A percentile compares a stretch with the other conserved stretches of the same genome.
Evolutionary conservation across 2,888 invertebrate genomes (phyloP).

Genomic region (Drosophila recens): DNA sequence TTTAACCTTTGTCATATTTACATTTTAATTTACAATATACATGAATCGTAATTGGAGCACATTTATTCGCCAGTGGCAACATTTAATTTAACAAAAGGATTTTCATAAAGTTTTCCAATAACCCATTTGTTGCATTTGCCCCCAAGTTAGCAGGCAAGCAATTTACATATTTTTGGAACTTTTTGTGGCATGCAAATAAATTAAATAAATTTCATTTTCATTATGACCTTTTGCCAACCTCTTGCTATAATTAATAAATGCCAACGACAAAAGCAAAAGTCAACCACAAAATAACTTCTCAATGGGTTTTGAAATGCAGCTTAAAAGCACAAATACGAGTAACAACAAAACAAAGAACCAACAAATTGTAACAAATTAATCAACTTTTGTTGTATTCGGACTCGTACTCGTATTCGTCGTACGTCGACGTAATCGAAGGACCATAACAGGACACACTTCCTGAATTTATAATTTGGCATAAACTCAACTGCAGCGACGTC

Average conservation of each 20-base stretch:
- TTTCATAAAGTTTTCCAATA: conserved; percentile 27
- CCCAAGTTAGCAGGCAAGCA: conserved; percentile 17
- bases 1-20: conserved; percentile 9
- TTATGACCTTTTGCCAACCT: conserved; percentile 43
- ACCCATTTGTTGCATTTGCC: conserved; percentile 28
- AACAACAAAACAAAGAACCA: conserved; percentile 40
- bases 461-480: conserved; percentile 74
- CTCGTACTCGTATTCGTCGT: background rate
- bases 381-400: conserved; percentile 49
- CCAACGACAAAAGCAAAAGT: conserved; percentile 29
- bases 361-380: conserved; percentile 70
- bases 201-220: conserved; percentile 36
- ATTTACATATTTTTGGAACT: conserved; percentile 47
- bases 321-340: conserved; percentile 54
- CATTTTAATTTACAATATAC: conserved; percentile 9
- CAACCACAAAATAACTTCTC: conserved; percentile 48
- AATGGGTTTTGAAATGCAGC: conserved; percentile 52
- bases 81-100: conserved; percentile 39
- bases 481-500: conserved; percentile 50
- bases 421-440: conserved; percentile 18
- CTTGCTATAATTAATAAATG: conserved; percentile 73
- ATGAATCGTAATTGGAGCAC: conserved; percentile 9
- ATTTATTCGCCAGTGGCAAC: conserved; percentile 6
- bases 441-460: conserved; percentile 21
- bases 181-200: conserved; percentile 42